phyloP scores from a whole-genome alignment of 1,140 invertebrate species.

The Tenebrio molitor region DNA sequence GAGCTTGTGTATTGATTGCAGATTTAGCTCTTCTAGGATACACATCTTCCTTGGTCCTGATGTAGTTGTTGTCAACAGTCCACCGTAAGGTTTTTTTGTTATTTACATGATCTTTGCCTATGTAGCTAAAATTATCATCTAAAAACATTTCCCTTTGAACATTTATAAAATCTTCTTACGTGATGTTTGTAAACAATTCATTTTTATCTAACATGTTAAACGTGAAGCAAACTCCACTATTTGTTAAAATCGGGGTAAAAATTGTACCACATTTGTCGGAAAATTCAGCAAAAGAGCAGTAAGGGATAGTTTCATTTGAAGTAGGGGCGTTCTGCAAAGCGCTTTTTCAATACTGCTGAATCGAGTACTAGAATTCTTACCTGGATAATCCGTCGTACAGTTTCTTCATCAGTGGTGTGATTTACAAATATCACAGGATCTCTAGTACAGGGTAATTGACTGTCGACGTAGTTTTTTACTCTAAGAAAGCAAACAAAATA shows the following conservation, averaged over 20 bases:
- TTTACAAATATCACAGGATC: too few relatives aligned
- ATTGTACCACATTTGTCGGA: constrained; percentile 64
- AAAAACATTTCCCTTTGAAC: constrained; percentile 67
- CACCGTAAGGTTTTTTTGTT: background rate
- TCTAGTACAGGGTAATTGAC: constrained; percentile 1
- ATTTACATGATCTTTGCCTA: background rate
- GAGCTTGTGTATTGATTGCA: constrained; percentile 72
- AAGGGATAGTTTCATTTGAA: too few relatives aligned
- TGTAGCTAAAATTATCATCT: constrained; percentile 63
- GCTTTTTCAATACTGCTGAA: constrained; percentile 62
- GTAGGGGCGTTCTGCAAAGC: constrained; percentile 70
- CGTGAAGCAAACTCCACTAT: background rate
- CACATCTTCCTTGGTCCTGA: background rate
- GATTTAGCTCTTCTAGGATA: constrained; percentile 68
- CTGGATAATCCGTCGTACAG: too few relatives aligned
- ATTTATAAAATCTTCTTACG: background rate
- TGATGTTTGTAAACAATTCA: background rate
- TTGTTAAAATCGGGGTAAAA: background rate
- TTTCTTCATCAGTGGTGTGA: too few relatives aligned
- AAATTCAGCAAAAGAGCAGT: constrained; percentile 77
- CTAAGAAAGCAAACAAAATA: background rate
- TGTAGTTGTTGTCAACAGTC: background rate
- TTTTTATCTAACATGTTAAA: background rate
- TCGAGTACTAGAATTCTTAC: constrained; percentile 62
- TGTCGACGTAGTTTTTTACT: too few relatives aligned